phyloP scores from a whole-genome alignment of 92 coral and sea anemone genomes.

The Paragorgia papillata region DNA sequence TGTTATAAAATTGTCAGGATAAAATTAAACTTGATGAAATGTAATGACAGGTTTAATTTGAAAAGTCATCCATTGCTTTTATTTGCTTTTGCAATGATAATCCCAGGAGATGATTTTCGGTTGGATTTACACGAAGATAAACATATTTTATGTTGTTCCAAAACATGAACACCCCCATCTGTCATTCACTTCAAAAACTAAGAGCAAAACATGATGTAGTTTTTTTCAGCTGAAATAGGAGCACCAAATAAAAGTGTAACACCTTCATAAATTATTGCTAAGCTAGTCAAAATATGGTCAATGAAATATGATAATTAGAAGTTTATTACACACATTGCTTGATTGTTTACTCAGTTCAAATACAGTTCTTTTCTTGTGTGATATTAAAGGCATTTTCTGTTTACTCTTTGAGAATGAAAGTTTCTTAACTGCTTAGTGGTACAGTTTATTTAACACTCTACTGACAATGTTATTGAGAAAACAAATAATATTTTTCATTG shows the following conservation, averaged over 20 bases:
- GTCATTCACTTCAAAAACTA: too few species aligned
- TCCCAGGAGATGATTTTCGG: slow-evolving; percentile 1
- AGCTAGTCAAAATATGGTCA: background rate
- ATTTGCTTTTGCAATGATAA: slow-evolving; percentile 17
- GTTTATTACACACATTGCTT: background rate
- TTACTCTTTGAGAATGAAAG: background rate
- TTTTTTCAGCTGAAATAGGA: background rate
- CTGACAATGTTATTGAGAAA: slow-evolving; percentile 12
- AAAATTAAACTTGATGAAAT: slow-evolving; percentile 4
- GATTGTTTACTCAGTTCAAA: slow-evolving; percentile 2
- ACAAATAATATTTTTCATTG: slow-evolving; percentile 11
- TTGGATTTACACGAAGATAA: background rate
- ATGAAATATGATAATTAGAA: slow-evolving; percentile 25
- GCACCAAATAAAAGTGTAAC: background rate
- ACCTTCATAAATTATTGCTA: background rate
- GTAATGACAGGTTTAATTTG: slow-evolving; percentile 29
- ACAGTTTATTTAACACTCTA: slow-evolving; percentile 24
- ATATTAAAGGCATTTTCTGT: slow-evolving; percentile 4
- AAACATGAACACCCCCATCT: background rate
- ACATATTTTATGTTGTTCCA: background rate
- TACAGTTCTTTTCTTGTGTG: background rate
- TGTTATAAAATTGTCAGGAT: slow-evolving; percentile 1
- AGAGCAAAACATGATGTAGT: too few species aligned
- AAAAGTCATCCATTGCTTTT: slow-evolving; percentile 3
- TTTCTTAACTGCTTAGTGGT: slow-evolving; percentile 21